Base-by-base conservation (phyloP, 2,888 invertebrate species). In the Emmelina monodactyla region DNA sequence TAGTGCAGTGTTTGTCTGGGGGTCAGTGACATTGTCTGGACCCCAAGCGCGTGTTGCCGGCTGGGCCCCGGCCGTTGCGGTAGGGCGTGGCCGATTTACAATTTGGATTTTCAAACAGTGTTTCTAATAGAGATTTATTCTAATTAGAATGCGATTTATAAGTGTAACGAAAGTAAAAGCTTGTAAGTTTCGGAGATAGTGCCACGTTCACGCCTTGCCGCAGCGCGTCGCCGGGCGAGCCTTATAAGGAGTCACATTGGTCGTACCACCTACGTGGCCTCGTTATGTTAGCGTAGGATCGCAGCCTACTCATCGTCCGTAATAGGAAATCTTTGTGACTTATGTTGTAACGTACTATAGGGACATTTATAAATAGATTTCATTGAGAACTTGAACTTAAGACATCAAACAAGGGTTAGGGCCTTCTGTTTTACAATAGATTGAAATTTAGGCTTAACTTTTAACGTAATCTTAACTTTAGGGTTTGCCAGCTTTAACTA, bases 1-100 rank as follows among this genome's bases (percentile, higher is more conserved):
- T 58, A 58, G 52, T 42, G 45, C 51, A 51, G 51, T 53, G 49
- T 63, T 68, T 51, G 46, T 56, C 62, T 69, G 70, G 56, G 66
- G 73, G 67, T 71, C 70, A 73, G 76, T 76, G 75, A 73, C 75
- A 68, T 55, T 56, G 19, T 19, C 5, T 12, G 12, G 7, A 4
- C 51, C 35, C 46, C 42, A 37, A 44, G 43, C 57, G 61, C 51
- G 57, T 52, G 43, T 51, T 55, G 46, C 55, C 59, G 12, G 30
- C 16, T 55, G 55, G 52, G 50, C 49, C 62, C 52, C 52, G 65
- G 65, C 66, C 68, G 73, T 75, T 76, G 73, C 64, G 73, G 76
- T 75, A 76, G 79, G 79, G 79, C 73, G 79, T 79, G 78, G 85
- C 81, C 61, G 71, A 65, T 35, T 65, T 40, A 39, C 37, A 35